These are phyloP conservation scores for Papilio polyxenes DNA, from an alignment of 1,140 invertebrate genomes.

Conservation along the genomic window DNA sequence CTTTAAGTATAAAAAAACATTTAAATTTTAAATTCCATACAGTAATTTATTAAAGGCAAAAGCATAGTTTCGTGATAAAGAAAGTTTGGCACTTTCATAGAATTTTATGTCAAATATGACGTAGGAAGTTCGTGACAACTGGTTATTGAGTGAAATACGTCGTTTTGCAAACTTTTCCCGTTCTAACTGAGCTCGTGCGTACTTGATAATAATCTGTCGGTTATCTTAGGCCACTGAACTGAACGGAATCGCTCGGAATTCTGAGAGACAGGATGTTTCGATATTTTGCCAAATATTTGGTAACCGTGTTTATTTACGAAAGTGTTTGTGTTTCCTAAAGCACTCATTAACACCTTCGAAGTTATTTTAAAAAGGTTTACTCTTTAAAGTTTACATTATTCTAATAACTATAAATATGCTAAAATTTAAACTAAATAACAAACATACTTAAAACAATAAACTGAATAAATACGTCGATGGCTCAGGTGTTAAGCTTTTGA, in stretches of 20 bases:
- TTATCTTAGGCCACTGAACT: constrained; percentile 15
- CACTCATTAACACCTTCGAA: background rate
- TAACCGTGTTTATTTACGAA: background rate
- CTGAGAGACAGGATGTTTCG: background rate
- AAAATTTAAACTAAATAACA: background rate
- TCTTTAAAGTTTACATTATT: too few relatives aligned
- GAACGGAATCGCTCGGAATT: background rate
- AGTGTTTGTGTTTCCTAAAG: constrained; percentile 10
- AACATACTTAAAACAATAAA: too few relatives aligned
- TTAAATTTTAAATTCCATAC: too few relatives aligned
- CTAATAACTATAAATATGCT: background rate
- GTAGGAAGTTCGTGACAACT: background rate
- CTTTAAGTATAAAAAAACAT: too few relatives aligned
- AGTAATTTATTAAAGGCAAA: background rate
- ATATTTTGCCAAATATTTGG: background rate
- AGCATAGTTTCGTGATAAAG: too few relatives aligned
- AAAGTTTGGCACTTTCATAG: background rate
- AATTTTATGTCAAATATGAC: background rate
- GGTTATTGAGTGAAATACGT: constrained; percentile 1
- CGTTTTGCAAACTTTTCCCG: constrained; percentile 5
- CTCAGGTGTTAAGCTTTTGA: too few relatives aligned
- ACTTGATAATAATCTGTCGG: background rate
- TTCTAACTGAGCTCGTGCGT: background rate
- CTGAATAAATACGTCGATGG: too few relatives aligned
- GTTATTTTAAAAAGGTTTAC: background rate